Evolutionary conservation across 2,888 invertebrate species (phyloP).

Genomic region (Tribolium freemani): DNA sequence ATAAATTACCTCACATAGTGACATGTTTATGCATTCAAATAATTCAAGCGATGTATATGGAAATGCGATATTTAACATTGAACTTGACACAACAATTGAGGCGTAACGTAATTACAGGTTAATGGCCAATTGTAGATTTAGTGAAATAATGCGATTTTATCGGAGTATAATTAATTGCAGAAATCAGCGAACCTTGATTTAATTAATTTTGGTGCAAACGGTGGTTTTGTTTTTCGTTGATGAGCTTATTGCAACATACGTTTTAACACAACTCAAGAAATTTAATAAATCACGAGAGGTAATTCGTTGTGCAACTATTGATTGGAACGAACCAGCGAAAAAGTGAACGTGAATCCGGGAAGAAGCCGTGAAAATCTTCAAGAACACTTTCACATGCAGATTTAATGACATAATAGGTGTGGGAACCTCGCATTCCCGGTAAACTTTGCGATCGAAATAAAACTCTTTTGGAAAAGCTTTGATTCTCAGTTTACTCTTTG

Average conservation of each 20-base stretch:
- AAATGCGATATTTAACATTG: not conserved
- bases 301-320: not conserved
- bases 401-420: not conserved
- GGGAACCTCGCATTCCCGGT: not conserved
- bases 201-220: not conserved
- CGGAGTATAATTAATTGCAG: not conserved
- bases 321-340: not conserved
- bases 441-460: no score
- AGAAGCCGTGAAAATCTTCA: not conserved
- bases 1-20: no score
- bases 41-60: not conserved
- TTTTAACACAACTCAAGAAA: no score
- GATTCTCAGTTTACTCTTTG: no score
- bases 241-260: no score
- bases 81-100: not conserved
- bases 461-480: no score
- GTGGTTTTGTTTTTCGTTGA: not conserved
- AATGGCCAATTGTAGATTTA: not conserved
- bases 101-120: not conserved
- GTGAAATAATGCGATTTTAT: not conserved
- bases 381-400: not conserved
- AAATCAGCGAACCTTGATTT: not conserved
- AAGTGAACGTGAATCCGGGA: not conserved
- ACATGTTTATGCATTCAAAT: no score
- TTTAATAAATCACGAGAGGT: not conserved